Percentiles rank a stretch among this genome's conserved stretches.
Evolutionary conservation across 92 coral and sea anemone genomes (phyloP).

Genomic region (Phenganax marumi): DNA sequence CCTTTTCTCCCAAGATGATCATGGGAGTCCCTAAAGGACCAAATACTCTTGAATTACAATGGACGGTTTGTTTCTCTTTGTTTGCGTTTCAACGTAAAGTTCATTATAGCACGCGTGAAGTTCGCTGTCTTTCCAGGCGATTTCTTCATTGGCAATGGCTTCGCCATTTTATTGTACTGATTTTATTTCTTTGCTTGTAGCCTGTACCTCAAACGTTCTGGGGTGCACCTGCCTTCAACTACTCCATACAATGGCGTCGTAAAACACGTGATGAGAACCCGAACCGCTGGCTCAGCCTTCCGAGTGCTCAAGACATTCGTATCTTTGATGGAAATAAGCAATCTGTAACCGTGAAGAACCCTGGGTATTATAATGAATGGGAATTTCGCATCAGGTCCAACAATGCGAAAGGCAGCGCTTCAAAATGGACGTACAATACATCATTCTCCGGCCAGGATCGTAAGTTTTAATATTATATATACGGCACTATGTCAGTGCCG

Average conservation of each 20-base stretch:
- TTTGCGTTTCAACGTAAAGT: neutral
- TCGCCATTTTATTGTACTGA: neutral
- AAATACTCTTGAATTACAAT: constrained; percentile 3
- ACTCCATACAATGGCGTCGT: constrained; percentile 26
- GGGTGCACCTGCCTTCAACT: constrained; percentile 29
- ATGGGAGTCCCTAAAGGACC: constrained; percentile 2
- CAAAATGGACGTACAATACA: neutral
- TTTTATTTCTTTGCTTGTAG: neutral
- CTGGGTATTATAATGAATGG: constrained; percentile 32
- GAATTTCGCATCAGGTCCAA: constrained; percentile 26
- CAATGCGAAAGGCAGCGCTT: constrained; percentile 13
- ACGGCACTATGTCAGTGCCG: neutral
- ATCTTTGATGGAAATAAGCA: constrained; percentile 23
- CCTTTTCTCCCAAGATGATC: neutral
- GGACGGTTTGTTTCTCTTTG: constrained; percentile 4
- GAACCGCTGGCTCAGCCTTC: neutral
- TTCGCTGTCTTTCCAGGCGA: neutral
- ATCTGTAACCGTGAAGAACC: constrained; percentile 10
- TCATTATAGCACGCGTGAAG: neutral
- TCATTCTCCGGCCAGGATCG: constrained; percentile 24
- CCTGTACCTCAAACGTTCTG: constrained; percentile 20
- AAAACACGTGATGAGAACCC: neutral
- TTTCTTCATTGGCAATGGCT: neutral
- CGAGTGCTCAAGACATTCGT: neutral
- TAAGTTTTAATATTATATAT: neutral